phyloP scores from a whole-genome alignment of 2,113 vertebrate genomes.

The Notarius quadriscutis region DNA sequence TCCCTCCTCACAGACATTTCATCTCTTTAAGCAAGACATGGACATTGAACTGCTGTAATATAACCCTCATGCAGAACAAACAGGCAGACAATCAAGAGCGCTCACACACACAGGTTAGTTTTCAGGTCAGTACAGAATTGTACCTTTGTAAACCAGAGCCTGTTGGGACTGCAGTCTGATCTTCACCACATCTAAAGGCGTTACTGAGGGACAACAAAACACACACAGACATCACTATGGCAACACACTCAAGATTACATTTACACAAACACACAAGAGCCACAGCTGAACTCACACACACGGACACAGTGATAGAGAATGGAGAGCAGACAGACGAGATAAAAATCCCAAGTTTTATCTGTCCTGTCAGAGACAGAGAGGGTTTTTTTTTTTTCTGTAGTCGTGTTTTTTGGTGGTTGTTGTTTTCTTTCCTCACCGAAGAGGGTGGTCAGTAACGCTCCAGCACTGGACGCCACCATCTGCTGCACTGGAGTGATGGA shows the following conservation, averaged over 20 bases:
- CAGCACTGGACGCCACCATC: conserved; percentile 91
- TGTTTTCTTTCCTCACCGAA: conserved; percentile 80
- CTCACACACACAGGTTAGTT: neutral
- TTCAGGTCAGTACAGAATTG: neutral
- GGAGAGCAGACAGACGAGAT: neutral
- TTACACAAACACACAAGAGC: neutral
- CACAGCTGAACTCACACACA: neutral
- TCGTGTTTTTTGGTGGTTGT: neutral
- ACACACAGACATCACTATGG: neutral
- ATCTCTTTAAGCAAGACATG: too few species aligned
- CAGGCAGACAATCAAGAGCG: neutral
- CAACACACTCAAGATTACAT: neutral
- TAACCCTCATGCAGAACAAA: neutral
- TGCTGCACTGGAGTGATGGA: conserved; percentile 90
- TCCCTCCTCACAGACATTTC: too few species aligned
- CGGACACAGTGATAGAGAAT: neutral
- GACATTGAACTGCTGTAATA: too few species aligned
- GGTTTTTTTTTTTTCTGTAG: neutral
- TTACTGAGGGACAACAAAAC: conserved; percentile 73
- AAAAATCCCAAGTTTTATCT: neutral
- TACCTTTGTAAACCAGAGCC: conserved; percentile 79
- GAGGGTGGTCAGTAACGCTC: conserved; percentile 89
- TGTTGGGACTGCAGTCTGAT: conserved; percentile 91
- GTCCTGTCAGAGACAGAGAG: neutral
- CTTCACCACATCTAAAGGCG: conserved; percentile 93